phyloP scores from a whole-genome alignment of 2,113 vertebrate genomes.

The Myrmophylax atrothorax region DNA sequence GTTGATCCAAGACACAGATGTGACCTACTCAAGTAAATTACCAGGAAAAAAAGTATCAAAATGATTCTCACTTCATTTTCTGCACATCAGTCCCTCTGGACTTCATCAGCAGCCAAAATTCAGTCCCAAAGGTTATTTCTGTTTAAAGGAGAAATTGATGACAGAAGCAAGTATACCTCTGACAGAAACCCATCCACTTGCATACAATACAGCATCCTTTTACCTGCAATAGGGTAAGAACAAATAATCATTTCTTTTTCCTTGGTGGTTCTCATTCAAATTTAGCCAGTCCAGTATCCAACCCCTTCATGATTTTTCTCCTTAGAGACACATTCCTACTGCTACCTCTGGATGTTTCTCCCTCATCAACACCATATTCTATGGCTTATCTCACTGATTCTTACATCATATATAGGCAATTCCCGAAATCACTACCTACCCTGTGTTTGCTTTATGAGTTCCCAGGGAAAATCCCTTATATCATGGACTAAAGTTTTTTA shows the following conservation, averaged over 20 bases:
- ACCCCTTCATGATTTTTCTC: not conserved
- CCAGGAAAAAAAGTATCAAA: not conserved
- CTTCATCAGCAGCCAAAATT: constrained; percentile 2
- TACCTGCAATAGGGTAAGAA: not conserved
- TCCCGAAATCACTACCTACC: not conserved
- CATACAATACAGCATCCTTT: not conserved
- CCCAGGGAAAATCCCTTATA: not conserved
- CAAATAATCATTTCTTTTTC: not conserved
- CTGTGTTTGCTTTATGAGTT: not conserved
- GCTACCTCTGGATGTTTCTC: not conserved
- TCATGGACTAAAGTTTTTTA: not conserved
- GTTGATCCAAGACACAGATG: constrained; percentile 3
- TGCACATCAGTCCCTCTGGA: not conserved
- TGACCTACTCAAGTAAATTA: not conserved
- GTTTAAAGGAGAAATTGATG: not conserved
- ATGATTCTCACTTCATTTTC: constrained; percentile 15
- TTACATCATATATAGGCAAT: not conserved
- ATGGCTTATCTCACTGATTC: not conserved
- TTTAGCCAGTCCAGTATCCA: not conserved
- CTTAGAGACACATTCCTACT: not conserved
- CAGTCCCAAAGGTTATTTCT: not conserved
- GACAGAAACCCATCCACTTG: not conserved
- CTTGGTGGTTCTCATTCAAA: not conserved
- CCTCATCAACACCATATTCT: not conserved
- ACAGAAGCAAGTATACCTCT: not conserved